Evolutionary conservation across 2,797 vertebrate genomes (phyloP), one percentile per base, ranked within the genome.

Genomic region (Platyrinchus mystaceus): DNA sequence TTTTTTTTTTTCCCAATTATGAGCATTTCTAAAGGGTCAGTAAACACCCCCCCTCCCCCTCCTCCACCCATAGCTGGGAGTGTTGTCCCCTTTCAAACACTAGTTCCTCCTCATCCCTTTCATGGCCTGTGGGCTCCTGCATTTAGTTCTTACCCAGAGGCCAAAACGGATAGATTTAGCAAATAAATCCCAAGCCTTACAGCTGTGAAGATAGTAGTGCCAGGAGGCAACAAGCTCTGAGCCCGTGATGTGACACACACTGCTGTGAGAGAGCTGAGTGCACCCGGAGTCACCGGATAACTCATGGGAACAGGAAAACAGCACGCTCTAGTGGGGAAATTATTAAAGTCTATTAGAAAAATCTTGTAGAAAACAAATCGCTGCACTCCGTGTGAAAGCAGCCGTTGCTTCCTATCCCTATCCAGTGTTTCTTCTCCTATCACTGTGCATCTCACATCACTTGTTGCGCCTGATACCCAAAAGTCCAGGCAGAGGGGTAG

Each of bases 301-400:
- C 59, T 92, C 89, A 47, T 17, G 75, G 91, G 80, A 82, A n/a
- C 5, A 59, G 91, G 68, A 84, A 62, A 82, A 91, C 9, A 96
- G 95, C 91, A 79, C 95, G 2, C 95, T 94, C 96, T 97, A 93
- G 95, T 94, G 95, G 95, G 52, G 32, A 94, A 87, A 92, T 41
- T 2, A 60, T 34, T 71, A 8, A 34, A 68, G n/a, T 39, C 56
- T 12, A 1, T 9, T 36, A 32, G 66, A 47, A 71, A 84, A 58
- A 49, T 39, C 19, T 64, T 1, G 30, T 34, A 5, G 13, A 34
- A 89, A 64, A 55, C 60, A 67, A 70, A 83, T 32, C 3, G 0
- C 44, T 49, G 53, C 8, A 1, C n/a, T 52, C n/a, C 14, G 0
- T 10, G 14, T 13, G 27, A 75, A 52, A 86, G 24, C 41, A 68